Conservation (phyloP, 1,140 invertebrate species). For the Patella vulgata region DNA sequence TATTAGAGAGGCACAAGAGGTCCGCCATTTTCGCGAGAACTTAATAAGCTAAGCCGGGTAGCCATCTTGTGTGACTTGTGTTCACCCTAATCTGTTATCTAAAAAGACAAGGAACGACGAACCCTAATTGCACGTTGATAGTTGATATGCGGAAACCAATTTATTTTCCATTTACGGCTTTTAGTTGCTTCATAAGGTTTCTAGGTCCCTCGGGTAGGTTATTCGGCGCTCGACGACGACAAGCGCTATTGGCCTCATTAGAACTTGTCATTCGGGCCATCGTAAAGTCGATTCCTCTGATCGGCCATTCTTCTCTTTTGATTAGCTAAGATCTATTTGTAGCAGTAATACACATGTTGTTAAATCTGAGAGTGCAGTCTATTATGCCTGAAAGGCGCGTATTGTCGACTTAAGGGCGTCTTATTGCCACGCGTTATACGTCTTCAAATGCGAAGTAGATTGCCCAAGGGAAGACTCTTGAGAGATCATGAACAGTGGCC, state of each 20-base stretch:
- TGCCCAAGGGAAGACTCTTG: too few species aligned
- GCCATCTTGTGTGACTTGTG: slow-evolving; percentile 19
- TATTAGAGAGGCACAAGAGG: too few species aligned
- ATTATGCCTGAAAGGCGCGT: slow-evolving; percentile 13
- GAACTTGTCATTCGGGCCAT: slow-evolving; percentile 23
- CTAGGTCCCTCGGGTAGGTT: slow-evolving; percentile 20
- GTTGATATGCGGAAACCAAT: slow-evolving; percentile 30
- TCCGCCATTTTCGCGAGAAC: too few species aligned
- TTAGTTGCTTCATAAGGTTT: slow-evolving; percentile 40
- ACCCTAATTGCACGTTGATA: slow-evolving; percentile 25
- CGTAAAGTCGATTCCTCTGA: slow-evolving; percentile 37
- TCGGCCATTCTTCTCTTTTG: slow-evolving; percentile 37
- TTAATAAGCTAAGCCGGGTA: too few species aligned
- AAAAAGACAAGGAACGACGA: slow-evolving; percentile 6
- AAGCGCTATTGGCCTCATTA: slow-evolving; percentile 38
- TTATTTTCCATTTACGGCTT: slow-evolving; percentile 42
- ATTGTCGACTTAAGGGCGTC: too few species aligned
- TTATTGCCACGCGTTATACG: too few species aligned
- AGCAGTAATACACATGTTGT: slow-evolving; percentile 21
- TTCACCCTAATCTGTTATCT: not conserved
- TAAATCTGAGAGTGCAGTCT: slow-evolving; percentile 16
- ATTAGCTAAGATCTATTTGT: slow-evolving; percentile 33
- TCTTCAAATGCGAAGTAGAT: too few species aligned
- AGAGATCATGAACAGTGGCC: too few species aligned
- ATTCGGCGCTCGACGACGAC: slow-evolving; percentile 12